Evolutionary conservation across 2,113 vertebrate genomes (phyloP).

Genomic region (Pangasianodon hypophthalmus): DNA sequence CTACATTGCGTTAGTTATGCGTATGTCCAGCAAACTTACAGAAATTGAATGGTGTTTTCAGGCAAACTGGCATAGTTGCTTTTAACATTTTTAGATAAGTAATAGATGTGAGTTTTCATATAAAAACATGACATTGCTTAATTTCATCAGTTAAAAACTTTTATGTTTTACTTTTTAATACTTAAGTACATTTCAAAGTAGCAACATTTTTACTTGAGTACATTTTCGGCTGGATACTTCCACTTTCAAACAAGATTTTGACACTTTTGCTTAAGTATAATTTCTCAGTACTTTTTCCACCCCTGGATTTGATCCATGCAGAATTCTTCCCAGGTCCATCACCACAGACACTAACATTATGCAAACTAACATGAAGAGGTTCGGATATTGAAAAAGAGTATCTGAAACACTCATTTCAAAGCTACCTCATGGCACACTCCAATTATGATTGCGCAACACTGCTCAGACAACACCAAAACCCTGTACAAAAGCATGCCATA

Average conservation of each 20-base stretch:
- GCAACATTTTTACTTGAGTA: not conserved
- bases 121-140: not conserved
- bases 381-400: not conserved
- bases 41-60: not conserved
- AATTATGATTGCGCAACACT: constrained; percentile 31
- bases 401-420: not conserved
- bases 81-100: not conserved
- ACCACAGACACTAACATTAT: not conserved
- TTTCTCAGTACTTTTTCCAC: not conserved
- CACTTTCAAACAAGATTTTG: not conserved
- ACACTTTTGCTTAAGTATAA: not conserved
- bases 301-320: not conserved
- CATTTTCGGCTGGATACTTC: not conserved
- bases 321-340: not conserved
- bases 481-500: constrained; percentile 61
- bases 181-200: not conserved
- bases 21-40: not conserved
- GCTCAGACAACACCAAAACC: constrained; percentile 54
- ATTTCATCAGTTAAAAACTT: not conserved
- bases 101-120: not conserved
- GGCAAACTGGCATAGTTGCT: not conserved
- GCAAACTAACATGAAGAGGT: not conserved
- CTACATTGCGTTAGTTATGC: not conserved
- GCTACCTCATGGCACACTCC: constrained; percentile 16
- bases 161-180: not conserved